phyloP scores from a whole-genome alignment of 2,888 invertebrate genomes.

The Ommatoiulus sabulosus region DNA sequence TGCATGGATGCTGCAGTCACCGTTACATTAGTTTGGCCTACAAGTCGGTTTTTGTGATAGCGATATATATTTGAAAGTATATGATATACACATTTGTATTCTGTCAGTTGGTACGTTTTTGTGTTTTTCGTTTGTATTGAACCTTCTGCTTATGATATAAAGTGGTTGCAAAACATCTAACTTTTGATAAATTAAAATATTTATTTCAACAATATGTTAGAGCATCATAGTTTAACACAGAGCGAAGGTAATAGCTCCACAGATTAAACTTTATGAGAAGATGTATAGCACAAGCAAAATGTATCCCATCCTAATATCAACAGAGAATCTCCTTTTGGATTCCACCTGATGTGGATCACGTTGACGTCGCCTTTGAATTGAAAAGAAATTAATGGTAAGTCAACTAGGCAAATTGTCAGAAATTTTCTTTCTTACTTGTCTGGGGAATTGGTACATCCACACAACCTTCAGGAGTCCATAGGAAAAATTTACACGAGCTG shows the following conservation, averaged over 20 bases:
- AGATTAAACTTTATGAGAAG: background rate
- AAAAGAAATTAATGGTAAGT: background rate
- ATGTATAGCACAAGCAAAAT: constrained; percentile 21
- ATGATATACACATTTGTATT: background rate
- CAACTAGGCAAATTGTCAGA: background rate
- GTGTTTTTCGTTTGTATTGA: background rate
- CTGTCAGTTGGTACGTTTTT: background rate
- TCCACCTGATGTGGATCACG: constrained; percentile 41
- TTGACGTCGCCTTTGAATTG: background rate
- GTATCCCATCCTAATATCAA: background rate
- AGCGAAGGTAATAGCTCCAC: no score
- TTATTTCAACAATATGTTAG: background rate
- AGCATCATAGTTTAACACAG: background rate
- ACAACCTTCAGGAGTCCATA: constrained; percentile 67
- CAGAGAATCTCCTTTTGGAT: constrained; percentile 7
- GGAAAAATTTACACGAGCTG: constrained; percentile 67
- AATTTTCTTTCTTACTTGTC: constrained; percentile 38
- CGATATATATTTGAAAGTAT: background rate
- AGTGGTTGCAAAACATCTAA: background rate
- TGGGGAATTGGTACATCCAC: constrained; percentile 51
- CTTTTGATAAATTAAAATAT: background rate
- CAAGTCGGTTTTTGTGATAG: background rate
- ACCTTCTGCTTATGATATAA: background rate
- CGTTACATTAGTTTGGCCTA: background rate
- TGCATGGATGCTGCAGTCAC: no score